Conservation (phyloP, 2,888 invertebrate species). For the Drosophila rubida region DNA sequence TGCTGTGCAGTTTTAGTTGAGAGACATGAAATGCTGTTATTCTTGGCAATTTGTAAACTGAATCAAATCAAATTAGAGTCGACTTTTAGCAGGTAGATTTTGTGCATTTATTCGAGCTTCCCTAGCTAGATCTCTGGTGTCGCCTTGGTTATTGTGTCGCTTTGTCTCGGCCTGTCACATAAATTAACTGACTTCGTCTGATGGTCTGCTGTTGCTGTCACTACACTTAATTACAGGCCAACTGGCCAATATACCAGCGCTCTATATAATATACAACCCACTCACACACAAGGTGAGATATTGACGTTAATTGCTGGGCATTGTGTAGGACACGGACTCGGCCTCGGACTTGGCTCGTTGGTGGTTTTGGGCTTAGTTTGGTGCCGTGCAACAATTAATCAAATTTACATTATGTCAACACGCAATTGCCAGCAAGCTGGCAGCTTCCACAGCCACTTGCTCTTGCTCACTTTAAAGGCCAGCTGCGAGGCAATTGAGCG, state of each 20-base stretch:
- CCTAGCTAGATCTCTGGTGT: no score
- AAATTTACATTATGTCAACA: constrained; percentile 73
- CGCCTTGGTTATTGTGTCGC: constrained; percentile 4
- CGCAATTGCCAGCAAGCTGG: constrained; percentile 10
- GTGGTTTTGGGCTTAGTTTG: background rate
- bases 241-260: constrained; percentile 2
- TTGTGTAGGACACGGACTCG: constrained; percentile 9
- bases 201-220: constrained; percentile 25
- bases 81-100: no score
- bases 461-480: constrained; percentile 19
- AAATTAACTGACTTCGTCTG: constrained; percentile 19
- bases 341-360: background rate
- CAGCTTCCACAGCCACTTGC: background rate
- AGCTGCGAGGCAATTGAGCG: constrained; percentile 23
- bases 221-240: constrained; percentile 36
- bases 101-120: no score
- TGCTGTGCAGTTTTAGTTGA: no score
- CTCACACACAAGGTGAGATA: constrained; percentile 26
- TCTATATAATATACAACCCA: background rate
- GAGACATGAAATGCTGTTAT: no score
- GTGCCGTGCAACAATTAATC: constrained; percentile 62
- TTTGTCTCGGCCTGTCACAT: constrained; percentile 4
- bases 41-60: no score
- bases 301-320: constrained; percentile 35
- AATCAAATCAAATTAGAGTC: no score